A percentile compares a stretch with the other conserved stretches of the same genome.
phyloP scores from a whole-genome alignment of 2,888 invertebrate genomes.

The Ophraella communa region DNA sequence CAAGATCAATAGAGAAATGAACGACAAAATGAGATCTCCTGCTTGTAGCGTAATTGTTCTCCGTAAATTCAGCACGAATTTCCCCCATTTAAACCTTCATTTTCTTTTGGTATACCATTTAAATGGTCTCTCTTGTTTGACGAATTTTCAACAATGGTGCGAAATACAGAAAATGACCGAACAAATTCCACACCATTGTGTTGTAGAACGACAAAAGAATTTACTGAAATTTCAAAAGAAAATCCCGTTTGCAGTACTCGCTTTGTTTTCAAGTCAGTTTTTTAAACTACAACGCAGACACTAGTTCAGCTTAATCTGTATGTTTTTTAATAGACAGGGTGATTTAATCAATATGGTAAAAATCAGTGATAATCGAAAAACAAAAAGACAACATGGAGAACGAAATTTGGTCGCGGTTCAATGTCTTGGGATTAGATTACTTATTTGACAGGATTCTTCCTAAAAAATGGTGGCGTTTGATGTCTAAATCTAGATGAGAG shows the following conservation, averaged over 20 bases:
- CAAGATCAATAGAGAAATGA: neutral
- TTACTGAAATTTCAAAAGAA: constrained; percentile 26
- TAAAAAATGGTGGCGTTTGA: no score
- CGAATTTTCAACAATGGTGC: constrained; percentile 5
- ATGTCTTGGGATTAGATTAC: no score
- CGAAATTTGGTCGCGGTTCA: no score
- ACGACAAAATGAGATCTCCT: neutral
- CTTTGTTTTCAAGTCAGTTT: constrained; percentile 33
- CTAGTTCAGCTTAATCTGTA: no score
- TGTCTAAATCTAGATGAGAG: no score
- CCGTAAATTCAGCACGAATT: neutral
- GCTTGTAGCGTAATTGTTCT: neutral
- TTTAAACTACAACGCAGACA: constrained; percentile 27
- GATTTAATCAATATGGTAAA: no score
- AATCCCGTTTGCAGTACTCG: constrained; percentile 28
- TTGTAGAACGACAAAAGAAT: constrained; percentile 22
- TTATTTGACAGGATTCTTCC: no score
- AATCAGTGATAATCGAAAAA: no score
- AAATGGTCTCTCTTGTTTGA: constrained; percentile 2
- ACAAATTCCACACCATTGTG: constrained; percentile 20
- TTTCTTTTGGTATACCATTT: neutral
- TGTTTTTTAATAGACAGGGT: no score
- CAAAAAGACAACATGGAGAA: no score
- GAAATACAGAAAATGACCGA: constrained; percentile 15
- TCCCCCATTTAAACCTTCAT: neutral